Evolutionary conservation across 2,888 invertebrate genomes (phyloP).

Genomic region (Cacoxenus indagator): DNA sequence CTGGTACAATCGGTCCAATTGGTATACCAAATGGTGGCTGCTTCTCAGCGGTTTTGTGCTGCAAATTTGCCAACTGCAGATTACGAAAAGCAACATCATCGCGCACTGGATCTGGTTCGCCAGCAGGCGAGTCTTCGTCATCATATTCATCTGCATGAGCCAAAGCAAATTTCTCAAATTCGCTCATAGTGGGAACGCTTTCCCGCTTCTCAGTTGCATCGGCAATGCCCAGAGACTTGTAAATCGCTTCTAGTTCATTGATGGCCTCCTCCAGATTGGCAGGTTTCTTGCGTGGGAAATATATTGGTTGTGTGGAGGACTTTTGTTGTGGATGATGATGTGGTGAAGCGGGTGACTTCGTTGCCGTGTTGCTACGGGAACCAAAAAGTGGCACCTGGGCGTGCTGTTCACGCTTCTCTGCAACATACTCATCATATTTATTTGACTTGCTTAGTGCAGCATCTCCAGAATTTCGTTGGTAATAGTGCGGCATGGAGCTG

Average conservation of each 20-base stretch:
- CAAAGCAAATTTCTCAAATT: slow-evolving; percentile 71
- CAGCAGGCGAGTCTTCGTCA: slow-evolving; percentile 73
- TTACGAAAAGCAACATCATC: slow-evolving; percentile 90
- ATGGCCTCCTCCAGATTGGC: slow-evolving; percentile 89
- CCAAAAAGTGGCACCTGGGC: slow-evolving; percentile 51
- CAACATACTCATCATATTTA: slow-evolving; percentile 70
- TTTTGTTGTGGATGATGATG: slow-evolving; percentile 55
- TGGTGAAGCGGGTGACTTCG: slow-evolving; percentile 40
- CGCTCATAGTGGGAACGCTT: slow-evolving; percentile 61
- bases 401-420: slow-evolving; percentile 63
- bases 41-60: slow-evolving; percentile 80
- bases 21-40: slow-evolving; percentile 95
- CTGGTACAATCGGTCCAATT: slow-evolving; percentile 84
- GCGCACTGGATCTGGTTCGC: slow-evolving; percentile 84
- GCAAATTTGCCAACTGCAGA: slow-evolving; percentile 82
- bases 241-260: slow-evolving; percentile 91
- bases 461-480: slow-evolving; percentile 62
- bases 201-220: slow-evolving; percentile 71
- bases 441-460: slow-evolving; percentile 57
- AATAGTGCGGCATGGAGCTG: slow-evolving; percentile 69
- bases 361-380: not conserved
- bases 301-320: slow-evolving; percentile 58
- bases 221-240: slow-evolving; percentile 86
- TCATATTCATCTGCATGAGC: slow-evolving; percentile 75
- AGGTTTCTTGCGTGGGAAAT: slow-evolving; percentile 73